phyloP scores from a whole-genome alignment of 2,797 vertebrate genomes.

The Mormyrus hasselquistii region DNA sequence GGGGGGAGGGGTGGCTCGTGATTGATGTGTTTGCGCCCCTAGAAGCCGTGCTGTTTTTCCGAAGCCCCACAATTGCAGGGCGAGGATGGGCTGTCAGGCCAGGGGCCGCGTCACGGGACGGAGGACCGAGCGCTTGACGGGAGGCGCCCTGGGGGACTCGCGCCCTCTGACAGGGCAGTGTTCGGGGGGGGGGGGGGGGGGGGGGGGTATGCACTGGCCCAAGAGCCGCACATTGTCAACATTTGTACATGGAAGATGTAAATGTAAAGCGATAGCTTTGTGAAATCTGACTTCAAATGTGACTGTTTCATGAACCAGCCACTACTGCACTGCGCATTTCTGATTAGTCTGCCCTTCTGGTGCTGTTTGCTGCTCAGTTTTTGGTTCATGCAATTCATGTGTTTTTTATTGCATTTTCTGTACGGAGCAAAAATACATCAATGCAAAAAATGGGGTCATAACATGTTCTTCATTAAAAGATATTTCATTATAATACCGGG shows the following conservation, averaged over 20 bases:
- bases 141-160: conserved; percentile 45
- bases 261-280: background rate
- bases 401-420: background rate
- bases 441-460: background rate
- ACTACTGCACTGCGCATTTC: background rate
- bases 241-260: background rate
- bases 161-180: conserved; percentile 10
- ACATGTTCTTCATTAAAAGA: background rate
- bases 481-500: background rate
- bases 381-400: background rate
- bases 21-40: conserved; percentile 68
- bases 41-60: conserved; percentile 59
- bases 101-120: conserved; percentile 42
- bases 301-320: background rate
- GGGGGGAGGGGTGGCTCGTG: conserved; percentile 34
- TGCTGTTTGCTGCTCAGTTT: background rate
- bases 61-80: conserved; percentile 41
- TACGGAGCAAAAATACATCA: background rate
- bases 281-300: background rate
- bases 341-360: background rate
- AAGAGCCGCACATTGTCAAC: background rate
- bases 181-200: background rate
- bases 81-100: conserved; percentile 39
- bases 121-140: conserved; percentile 53
- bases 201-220: background rate